Evolutionary conservation across 2,888 invertebrate genomes (phyloP).

Genomic region (Callinectes sapidus): DNA sequence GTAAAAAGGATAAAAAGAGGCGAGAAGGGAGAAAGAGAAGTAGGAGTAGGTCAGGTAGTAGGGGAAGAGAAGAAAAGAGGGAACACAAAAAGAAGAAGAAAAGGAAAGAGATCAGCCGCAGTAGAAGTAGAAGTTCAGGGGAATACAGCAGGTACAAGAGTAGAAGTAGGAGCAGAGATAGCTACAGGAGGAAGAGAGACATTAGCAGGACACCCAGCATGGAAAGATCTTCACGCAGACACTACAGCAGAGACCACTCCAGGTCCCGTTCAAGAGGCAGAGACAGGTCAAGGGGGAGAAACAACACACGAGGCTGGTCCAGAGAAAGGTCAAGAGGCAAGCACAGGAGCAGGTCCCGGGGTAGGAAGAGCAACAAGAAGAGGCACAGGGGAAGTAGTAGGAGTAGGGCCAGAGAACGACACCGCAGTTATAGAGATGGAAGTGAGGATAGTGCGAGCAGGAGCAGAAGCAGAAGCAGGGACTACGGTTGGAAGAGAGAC

Average conservation of each 20-base stretch:
- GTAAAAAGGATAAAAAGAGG: constrained; percentile 65
- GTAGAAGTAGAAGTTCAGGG: constrained; percentile 60
- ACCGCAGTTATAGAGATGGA: constrained; percentile 59
- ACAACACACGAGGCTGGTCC: constrained; percentile 51
- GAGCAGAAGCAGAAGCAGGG: constrained; percentile 61
- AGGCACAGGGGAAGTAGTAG: constrained; percentile 52
- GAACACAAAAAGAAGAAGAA: constrained; percentile 71
- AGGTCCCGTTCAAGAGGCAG: constrained; percentile 55
- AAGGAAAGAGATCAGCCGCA: constrained; percentile 60
- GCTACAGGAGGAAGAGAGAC: constrained; percentile 63
- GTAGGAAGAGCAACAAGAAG: constrained; percentile 62
- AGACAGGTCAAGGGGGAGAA: constrained; percentile 54
- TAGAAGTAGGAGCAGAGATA: constrained; percentile 61
- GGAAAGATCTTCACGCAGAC: constrained; percentile 45
- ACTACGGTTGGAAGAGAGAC: constrained; percentile 49
- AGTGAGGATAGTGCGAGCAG: constrained; percentile 64
- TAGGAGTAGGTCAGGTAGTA: constrained; percentile 64
- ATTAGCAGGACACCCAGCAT: constrained; percentile 55
- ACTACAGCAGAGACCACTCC: constrained; percentile 56
- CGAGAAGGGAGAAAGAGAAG: constrained; percentile 65
- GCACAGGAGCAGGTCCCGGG: constrained; percentile 52
- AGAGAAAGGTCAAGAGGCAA: constrained; percentile 63
- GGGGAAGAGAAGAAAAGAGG: constrained; percentile 59
- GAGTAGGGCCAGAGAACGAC: constrained; percentile 46
- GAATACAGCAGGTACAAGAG: constrained; percentile 57